phyloP scores from a whole-genome alignment of 2,113 vertebrate species.

The human (Homo sapiens) region GRCh38 chr7:96949501-96950000 shows the following conservation, averaged over 20 bases:
- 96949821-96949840: constrained; percentile 95
- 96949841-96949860: constrained; percentile 93
- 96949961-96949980: constrained; percentile 97
- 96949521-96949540: constrained; percentile 41
- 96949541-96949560: constrained; percentile 64
- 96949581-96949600: constrained; percentile 68
- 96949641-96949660: not conserved
- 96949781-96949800: constrained; percentile 90
- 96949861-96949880: constrained; percentile 91
- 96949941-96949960: constrained; percentile 98
- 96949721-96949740: constrained; percentile 84
- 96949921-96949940: constrained; percentile 96
- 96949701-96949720: constrained; percentile 52
- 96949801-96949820: constrained; percentile 91
- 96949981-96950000: constrained; percentile 91
- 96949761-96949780: constrained; percentile 85
- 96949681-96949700: constrained; percentile 79
- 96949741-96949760: constrained; percentile 84
- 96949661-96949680: constrained; percentile 72
- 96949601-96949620: constrained; percentile 38
- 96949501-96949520: constrained; percentile 53
- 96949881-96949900: constrained; percentile 96
- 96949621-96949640: not conserved
- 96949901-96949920: constrained; percentile 95
- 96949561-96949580: constrained; percentile 60